Conservation (phyloP, 1,140 invertebrate genomes). For the silkworm (Bombyx mori) region DNA sequence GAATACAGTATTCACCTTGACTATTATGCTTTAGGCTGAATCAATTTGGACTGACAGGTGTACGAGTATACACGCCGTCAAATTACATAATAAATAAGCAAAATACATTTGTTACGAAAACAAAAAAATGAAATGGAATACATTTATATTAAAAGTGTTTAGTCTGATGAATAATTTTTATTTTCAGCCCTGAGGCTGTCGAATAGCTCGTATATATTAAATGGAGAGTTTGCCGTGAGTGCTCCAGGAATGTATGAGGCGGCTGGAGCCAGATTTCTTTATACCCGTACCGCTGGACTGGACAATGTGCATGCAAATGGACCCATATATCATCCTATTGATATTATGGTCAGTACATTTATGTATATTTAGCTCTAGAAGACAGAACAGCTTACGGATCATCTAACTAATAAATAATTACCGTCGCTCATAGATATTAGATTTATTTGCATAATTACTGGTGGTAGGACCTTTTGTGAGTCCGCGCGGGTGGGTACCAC, state of each 20-base stretch:
- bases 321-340: conserved; percentile 82
- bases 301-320: conserved; percentile 80
- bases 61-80: conserved; percentile 13
- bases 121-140: conserved; percentile 1
- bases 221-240: conserved; percentile 82
- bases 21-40: conserved; percentile 7
- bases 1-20: conserved; percentile 2
- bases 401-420: not conserved
- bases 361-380: not conserved
- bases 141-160: not conserved
- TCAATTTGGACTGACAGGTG: conserved; percentile 11
- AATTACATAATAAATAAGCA: conserved; percentile 16
- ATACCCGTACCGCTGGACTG: conserved; percentile 73
- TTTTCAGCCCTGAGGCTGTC: conserved; percentile 78
- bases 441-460: too few species aligned
- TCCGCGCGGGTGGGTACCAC: too few species aligned
- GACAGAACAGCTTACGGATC: not conserved
- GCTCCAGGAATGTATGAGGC: conserved; percentile 81
- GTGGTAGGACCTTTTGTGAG: too few species aligned
- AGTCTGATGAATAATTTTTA: conserved; percentile 4
- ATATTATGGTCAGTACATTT: conserved; percentile 79
- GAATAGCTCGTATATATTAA: conserved; percentile 83
- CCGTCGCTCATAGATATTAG: too few species aligned
- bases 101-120: not conserved
- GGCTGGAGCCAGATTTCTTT: conserved; percentile 83